phyloP scores from a whole-genome alignment of 2,888 invertebrate genomes.

The Eutolmus rufibarbis region DNA sequence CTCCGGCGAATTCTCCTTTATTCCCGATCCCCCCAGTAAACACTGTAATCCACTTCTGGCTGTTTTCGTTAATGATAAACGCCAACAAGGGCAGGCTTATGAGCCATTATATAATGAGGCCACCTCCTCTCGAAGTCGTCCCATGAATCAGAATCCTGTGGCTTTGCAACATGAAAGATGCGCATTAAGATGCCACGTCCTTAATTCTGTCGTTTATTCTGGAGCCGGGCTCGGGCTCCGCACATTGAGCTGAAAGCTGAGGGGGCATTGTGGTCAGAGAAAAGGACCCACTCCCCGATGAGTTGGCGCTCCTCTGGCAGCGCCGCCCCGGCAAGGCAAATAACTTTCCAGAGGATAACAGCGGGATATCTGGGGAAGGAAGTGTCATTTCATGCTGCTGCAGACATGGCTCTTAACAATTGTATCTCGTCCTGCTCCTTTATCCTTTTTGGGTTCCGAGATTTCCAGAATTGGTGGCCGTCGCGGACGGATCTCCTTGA shows the following conservation, averaged over 20 bases:
- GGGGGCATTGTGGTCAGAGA: background rate
- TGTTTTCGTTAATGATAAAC: constrained; percentile 37
- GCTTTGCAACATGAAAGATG: constrained; percentile 35
- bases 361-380: constrained; percentile 34
- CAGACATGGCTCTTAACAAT: constrained; percentile 33
- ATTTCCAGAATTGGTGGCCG: background rate
- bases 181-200: constrained; percentile 37
- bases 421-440: constrained; percentile 1
- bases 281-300: constrained; percentile 1
- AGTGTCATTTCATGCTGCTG: constrained; percentile 40
- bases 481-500: background rate
- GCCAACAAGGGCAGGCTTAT: constrained; percentile 11
- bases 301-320: background rate
- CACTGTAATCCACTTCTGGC: constrained; percentile 34
- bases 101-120: constrained; percentile 21
- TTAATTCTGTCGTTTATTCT: constrained; percentile 38
- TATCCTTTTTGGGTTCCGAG: background rate
- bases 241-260: background rate
- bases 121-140: constrained; percentile 12
- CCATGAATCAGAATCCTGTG: constrained; percentile 30
- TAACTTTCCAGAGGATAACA: constrained; percentile 25
- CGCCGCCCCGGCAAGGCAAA: background rate
- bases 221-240: background rate
- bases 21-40: background rate
- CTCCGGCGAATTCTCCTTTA: background rate